Evolutionary conservation across 2,113 vertebrate genomes (phyloP), one percentile per base, ranked within the genome.

Genomic region (Etheostoma cragini): DNA sequence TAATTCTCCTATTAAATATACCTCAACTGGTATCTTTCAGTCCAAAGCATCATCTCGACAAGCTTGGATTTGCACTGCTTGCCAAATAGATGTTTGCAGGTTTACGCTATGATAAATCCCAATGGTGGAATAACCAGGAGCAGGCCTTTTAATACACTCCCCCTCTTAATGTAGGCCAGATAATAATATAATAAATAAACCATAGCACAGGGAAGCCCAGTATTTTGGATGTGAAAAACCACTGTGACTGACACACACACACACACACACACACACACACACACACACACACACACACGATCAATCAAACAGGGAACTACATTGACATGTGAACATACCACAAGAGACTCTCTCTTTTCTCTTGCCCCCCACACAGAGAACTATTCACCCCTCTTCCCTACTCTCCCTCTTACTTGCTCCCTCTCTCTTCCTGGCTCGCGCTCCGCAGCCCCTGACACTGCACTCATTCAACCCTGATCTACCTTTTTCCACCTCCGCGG

Each of bases 301-400:
- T 90, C 87, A 87, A 85, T 92, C 90, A 83, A 76, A 57, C 16
- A 12, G 74, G 76, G 72, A 87, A 86, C 84, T 54, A 81, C 58
- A 45, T 24, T 90, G 92, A 89, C 93, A 87, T 88, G 81, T 91
- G 93, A 94, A 93, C 89, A 91, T 46, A 87, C 92, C 87, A 90
- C 91, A 91, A 92, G 86, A 87, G 88, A 79, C 42, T 75, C 75
- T 77, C 84, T 91, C 76, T 85, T 87, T 86, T 90, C 66, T 88
- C 72, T 76, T 8, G 8, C 56, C 60, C 56, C 61, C 58, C 70
- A 84, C 76, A 92, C 70, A 91, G 88, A 87, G 78, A 81, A 75
- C 84, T 85, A 91, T 93, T 94, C 83, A 92, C 69, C 72, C 82
- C 52, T 53, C 52, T 65, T 5, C 62, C 45, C 76, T 22, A 2